Evolutionary conservation across 1,140 invertebrate genomes (phyloP), one percentile per base, ranked within the genome.

Genomic region (Lethocerus indicus): DNA sequence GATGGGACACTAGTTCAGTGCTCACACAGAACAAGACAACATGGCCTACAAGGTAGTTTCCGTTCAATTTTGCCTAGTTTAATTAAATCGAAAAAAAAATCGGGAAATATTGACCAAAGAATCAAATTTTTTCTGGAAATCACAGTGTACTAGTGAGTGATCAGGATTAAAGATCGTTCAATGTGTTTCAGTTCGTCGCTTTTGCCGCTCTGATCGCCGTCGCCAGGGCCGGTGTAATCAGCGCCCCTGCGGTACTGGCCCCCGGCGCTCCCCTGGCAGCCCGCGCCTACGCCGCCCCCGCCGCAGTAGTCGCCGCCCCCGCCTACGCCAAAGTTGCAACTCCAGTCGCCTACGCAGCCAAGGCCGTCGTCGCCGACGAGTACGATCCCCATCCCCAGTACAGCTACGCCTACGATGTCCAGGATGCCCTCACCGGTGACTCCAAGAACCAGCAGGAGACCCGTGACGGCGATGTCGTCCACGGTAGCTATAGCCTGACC

Each of bases 301-400:
- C 50, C 25, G 49, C 49, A 16, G 49, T 47, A 18, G 36, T 50
- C 50, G 55, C 47, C 47, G 40, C 56, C 47, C 43, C 46, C 48
- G 56, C 53, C 2, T 28, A n/a, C 13, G 3, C 24, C 16, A 16
- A 13, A 12, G 26, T 26, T 3, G 43, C 43, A 3, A 13, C 12
- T 26, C 25, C 43, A 9, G 43, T 28, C 21, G 25, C 43, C 16
- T 20, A 16, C n/a, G 41, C 27, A n/a, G 44, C 36, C 27, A 21
- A 16, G 16, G 24, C 27, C 41, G 35, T 32, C 26, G 54, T 46
- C 43, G 36, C 23, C 36, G 70, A 61, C 37, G 55, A 62, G 53
- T 64, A 65, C 36, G 67, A 72, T 47, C 66, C 70, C 23, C 67
- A 74, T 53, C 73, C 57, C 29, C 52, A 58, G 28, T 59, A 60